Percentiles rank a stretch among this genome's conserved stretches.
Conservation (phyloP, 1,140 invertebrate genomes). For the Drosophila littoralis region DNA sequence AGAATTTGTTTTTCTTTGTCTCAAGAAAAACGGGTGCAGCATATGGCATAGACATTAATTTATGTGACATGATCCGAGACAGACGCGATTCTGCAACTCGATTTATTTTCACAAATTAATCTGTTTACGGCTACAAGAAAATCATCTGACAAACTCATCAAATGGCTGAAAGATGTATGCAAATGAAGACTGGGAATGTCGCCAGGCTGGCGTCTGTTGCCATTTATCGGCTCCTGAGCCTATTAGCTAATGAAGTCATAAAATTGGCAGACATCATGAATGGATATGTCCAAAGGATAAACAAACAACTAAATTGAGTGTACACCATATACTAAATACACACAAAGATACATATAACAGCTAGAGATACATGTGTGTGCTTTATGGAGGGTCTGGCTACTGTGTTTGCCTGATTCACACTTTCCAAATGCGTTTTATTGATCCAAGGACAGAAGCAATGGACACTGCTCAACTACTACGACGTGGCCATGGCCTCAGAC, state of each 20-base stretch:
- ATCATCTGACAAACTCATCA: conserved; percentile 13
- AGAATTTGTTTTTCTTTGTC: conserved; percentile 20
- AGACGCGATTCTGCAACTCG: neutral
- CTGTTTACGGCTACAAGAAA: conserved; percentile 12
- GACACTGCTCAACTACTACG: conserved; percentile 12
- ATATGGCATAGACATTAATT: conserved; percentile 31
- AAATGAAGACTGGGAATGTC: conserved; percentile 14
- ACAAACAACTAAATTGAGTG: conserved; percentile 1
- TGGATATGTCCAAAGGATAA: conserved; percentile 50
- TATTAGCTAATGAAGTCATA: conserved; percentile 71
- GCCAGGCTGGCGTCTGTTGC: conserved; percentile 49
- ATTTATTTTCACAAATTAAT: conserved; percentile 39
- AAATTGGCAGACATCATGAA: conserved; percentile 55
- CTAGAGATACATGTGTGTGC: neutral
- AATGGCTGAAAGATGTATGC: conserved; percentile 15
- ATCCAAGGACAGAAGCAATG: conserved; percentile 65
- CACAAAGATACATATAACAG: too few relatives aligned
- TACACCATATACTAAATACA: neutral
- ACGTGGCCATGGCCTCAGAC: conserved; percentile 52
- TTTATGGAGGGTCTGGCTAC: neutral
- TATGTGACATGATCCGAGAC: conserved; percentile 25
- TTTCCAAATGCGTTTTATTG: conserved; percentile 65
- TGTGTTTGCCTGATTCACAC: conserved; percentile 22
- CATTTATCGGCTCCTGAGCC: conserved; percentile 30
- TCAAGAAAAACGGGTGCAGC: too few relatives aligned